Percentiles rank a stretch among this genome's conserved stretches.
Conservation (phyloP, 2,113 vertebrate genomes). For the Apteryx mantelli region DNA sequence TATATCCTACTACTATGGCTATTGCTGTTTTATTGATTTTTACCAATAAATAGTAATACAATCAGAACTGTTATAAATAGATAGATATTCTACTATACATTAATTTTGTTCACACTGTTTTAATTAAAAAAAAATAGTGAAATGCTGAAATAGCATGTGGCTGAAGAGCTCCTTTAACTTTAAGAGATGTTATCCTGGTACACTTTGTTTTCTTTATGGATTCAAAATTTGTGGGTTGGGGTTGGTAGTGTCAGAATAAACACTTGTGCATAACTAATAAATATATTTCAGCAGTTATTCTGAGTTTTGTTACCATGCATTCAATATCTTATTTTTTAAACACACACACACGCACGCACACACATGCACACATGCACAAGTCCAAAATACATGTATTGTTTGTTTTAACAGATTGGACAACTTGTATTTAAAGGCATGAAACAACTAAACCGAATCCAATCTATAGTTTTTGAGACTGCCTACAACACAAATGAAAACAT, state of each 20-base stretch:
- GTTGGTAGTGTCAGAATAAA: neutral
- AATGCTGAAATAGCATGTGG: neutral
- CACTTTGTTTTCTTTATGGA: neutral
- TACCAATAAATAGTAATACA: neutral
- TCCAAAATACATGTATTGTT: neutral
- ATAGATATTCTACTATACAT: fast-evolving
- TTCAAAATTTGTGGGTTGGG: neutral
- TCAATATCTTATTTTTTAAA: neutral
- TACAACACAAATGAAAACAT: slow-evolving; percentile 99
- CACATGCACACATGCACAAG: neutral
- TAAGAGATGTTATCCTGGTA: neutral
- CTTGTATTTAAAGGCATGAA: slow-evolving; percentile 95
- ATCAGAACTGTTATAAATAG: neutral
- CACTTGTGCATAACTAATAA: neutral
- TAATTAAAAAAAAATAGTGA: neutral
- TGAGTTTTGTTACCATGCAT: neutral
- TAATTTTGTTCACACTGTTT: neutral
- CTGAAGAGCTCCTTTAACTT: neutral
- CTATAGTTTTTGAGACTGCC: slow-evolving; percentile 95
- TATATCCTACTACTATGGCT: neutral
- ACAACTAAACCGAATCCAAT: slow-evolving; percentile 94
- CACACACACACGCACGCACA: too few species aligned
- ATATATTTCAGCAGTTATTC: neutral
- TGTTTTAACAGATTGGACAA: slow-evolving; percentile 88
- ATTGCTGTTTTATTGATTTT: neutral